A percentile compares a stretch with the other conserved stretches of the same genome.
These are phyloP conservation scores for Acanthopagrus latus DNA, from an alignment of 2,797 vertebrate species.

Conservation along the genomic window DNA sequence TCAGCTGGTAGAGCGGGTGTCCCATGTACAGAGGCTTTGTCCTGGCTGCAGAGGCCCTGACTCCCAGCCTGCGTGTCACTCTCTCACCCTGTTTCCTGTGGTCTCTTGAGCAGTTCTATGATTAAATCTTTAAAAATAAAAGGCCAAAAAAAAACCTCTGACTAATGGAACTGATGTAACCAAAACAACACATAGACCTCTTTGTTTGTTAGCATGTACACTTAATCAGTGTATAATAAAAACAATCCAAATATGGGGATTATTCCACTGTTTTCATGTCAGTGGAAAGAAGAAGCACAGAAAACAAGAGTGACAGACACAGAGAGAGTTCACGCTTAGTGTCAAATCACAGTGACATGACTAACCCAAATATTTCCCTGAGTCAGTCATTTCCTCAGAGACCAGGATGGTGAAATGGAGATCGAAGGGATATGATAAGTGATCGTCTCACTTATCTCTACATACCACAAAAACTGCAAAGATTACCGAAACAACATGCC, in stretches of 20 bases:
- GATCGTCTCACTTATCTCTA: slow-evolving; percentile 27
- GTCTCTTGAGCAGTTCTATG: no score
- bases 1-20: no score
- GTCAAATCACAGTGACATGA: slow-evolving; percentile 58
- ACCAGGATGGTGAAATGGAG: slow-evolving; percentile 39
- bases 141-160: not conserved
- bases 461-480: slow-evolving; percentile 22
- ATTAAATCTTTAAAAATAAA: no score
- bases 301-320: not conserved
- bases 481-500: not conserved
- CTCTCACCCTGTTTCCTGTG: no score
- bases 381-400: slow-evolving; percentile 54
- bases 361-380: slow-evolving; percentile 64
- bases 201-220: slow-evolving; percentile 23
- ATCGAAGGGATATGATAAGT: slow-evolving; percentile 51
- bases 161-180: slow-evolving; percentile 18
- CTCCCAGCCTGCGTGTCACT: no score
- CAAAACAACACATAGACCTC: slow-evolving; percentile 27
- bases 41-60: no score
- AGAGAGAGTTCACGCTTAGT: slow-evolving; percentile 27
- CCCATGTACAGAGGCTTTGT: no score
- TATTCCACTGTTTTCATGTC: slow-evolving; percentile 29
- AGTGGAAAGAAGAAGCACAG: slow-evolving; percentile 25
- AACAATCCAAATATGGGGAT: not conserved
- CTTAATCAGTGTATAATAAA: slow-evolving; percentile 24